These are phyloP conservation scores for Oreotragus oreotragus DNA, from an alignment of 2,113 vertebrate genomes.

Conservation along the genomic window DNA sequence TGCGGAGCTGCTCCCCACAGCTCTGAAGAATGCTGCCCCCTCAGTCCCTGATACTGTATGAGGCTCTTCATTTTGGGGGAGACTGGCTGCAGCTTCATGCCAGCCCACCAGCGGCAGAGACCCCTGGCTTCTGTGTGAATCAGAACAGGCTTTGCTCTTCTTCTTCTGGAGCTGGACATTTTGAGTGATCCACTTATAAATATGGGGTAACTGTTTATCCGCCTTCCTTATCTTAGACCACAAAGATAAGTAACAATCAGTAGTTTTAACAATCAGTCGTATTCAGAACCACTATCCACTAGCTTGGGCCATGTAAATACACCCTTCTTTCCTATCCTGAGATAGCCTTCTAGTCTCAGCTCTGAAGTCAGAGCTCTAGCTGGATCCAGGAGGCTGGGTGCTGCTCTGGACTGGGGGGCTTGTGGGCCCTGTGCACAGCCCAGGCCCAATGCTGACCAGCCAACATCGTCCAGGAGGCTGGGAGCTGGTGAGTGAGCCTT, in stretches of 20 bases:
- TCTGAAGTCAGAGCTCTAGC: neutral
- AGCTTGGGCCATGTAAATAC: too few relatives aligned
- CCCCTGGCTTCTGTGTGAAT: neutral
- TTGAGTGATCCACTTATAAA: neutral
- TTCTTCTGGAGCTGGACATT: neutral
- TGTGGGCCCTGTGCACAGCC: neutral
- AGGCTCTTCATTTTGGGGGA: neutral
- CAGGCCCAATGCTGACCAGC: neutral
- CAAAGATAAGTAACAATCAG: neutral
- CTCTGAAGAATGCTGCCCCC: neutral
- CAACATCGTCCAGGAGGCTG: neutral
- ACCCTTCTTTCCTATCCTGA: neutral
- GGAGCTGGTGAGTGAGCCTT: neutral
- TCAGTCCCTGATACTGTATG: fast-evolving
- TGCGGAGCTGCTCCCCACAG: neutral
- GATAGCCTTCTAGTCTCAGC: neutral
- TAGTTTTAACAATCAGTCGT: neutral
- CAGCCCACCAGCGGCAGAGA: neutral
- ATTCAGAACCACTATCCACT: neutral
- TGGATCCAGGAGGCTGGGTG: neutral
- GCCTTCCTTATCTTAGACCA: neutral
- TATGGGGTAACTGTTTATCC: neutral
- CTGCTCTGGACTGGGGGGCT: neutral
- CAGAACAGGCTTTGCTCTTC: neutral
- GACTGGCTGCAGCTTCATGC: neutral